Evolutionary conservation across 2,113 vertebrate species (phyloP).

Genomic region (Heteronetta atricapilla): DNA sequence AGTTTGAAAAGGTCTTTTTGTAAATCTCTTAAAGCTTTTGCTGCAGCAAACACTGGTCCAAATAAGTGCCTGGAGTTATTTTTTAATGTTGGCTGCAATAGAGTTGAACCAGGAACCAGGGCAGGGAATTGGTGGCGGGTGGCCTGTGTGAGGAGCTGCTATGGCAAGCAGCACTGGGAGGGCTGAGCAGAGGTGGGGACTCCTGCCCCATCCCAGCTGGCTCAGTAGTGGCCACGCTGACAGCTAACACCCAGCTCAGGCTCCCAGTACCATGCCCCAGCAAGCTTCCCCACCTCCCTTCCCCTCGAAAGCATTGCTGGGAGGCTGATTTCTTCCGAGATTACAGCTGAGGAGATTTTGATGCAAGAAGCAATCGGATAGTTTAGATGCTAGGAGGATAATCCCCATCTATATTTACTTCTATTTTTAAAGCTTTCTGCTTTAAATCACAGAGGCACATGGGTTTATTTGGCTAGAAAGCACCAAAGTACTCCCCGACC

Average conservation of each 20-base stretch:
- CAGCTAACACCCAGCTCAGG: not conserved
- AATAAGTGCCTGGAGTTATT: not conserved
- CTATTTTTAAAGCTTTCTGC: not conserved
- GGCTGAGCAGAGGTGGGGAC: not conserved
- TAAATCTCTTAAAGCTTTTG: not conserved
- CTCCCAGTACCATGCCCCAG: not conserved
- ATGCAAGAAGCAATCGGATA: not conserved
- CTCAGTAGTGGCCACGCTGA: rapidly evolving
- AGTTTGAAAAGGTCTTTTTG: not conserved
- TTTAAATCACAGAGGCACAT: not conserved
- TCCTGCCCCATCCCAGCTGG: not conserved
- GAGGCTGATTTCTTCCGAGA: not conserved
- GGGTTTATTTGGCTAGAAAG: not conserved
- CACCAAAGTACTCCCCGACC: rapidly evolving
- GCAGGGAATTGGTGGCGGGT: not conserved
- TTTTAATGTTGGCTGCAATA: rapidly evolving
- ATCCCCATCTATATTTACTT: not conserved
- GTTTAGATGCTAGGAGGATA: not conserved
- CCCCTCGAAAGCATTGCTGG: not conserved
- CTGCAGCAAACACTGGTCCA: rapidly evolving
- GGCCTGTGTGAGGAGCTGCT: rapidly evolving
- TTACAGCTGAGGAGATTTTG: not conserved
- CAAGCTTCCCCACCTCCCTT: not conserved
- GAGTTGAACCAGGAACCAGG: rapidly evolving
- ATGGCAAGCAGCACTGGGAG: not conserved